These are phyloP conservation scores for Cataglyphis hispanica DNA, from an alignment of 1,140 invertebrate species.

Conservation along the genomic window DNA sequence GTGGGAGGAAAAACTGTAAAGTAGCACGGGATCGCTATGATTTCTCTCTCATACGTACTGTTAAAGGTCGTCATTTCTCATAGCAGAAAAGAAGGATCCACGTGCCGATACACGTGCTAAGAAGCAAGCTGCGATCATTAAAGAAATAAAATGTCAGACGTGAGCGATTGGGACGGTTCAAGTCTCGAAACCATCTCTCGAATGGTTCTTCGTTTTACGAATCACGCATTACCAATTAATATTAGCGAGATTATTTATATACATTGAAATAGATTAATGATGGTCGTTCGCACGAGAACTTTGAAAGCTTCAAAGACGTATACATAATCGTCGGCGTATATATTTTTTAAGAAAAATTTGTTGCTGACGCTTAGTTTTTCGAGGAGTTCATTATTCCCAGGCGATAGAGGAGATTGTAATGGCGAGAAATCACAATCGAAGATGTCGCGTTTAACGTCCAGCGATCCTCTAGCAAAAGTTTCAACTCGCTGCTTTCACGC, in stretches of 20 bases:
- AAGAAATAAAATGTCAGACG: constrained; percentile 61
- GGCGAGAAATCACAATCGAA: constrained; percentile 15
- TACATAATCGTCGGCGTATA: neutral
- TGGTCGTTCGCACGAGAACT: neutral
- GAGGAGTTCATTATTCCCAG: neutral
- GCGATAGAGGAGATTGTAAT: neutral
- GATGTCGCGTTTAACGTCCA: neutral
- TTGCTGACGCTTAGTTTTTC: neutral
- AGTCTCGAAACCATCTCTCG: neutral
- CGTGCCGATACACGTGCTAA: constrained; percentile 38
- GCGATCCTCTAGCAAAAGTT: constrained; percentile 10
- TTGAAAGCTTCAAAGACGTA: neutral
- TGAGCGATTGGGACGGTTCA: constrained; percentile 42
- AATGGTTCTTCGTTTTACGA: constrained; percentile 1
- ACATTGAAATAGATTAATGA: constrained; percentile 13
- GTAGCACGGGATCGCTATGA: constrained; percentile 7
- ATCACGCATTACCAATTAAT: constrained; percentile 35
- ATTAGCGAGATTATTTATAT: neutral
- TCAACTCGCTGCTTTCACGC: constrained; percentile 40
- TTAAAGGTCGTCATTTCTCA: constrained; percentile 67
- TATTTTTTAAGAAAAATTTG: neutral
- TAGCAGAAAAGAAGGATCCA: constrained; percentile 25
- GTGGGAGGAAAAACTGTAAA: constrained; percentile 16
- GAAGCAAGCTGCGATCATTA: constrained; percentile 36
- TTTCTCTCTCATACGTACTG: constrained; percentile 61